Conservation (phyloP, 2,113 vertebrate genomes). For the Marmota flaviventris region DNA sequence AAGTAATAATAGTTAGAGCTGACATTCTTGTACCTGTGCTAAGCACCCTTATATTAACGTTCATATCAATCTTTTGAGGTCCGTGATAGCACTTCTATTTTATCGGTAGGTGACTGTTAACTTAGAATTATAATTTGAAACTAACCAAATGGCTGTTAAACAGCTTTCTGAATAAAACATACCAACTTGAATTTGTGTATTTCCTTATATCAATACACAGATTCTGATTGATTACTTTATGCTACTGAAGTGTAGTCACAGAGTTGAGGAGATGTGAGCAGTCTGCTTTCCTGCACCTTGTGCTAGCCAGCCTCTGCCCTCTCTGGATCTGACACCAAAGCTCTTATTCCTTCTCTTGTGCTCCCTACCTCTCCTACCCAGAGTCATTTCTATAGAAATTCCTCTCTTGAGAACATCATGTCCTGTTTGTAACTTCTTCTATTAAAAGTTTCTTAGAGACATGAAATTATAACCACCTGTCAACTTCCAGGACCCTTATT, state of each 20-base stretch:
- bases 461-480: neutral
- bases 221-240: neutral
- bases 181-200: neutral
- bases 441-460: neutral
- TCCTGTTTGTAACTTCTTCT: neutral
- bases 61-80: neutral
- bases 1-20: neutral
- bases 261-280: neutral
- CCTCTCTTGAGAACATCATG: neutral
- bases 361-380: accelerated
- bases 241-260: neutral
- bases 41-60: neutral
- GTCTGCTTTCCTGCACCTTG: accelerated
- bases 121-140: neutral
- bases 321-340: neutral
- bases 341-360: neutral
- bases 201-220: neutral
- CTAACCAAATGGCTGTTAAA: neutral
- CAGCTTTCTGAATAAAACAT: neutral
- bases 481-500: neutral
- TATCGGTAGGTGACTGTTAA: neutral
- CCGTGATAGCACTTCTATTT: neutral
- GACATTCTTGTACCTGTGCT: neutral
- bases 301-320: neutral
- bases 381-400: neutral